Conservation (phyloP, 2,888 invertebrate species). For the Drosophila robusta region DNA sequence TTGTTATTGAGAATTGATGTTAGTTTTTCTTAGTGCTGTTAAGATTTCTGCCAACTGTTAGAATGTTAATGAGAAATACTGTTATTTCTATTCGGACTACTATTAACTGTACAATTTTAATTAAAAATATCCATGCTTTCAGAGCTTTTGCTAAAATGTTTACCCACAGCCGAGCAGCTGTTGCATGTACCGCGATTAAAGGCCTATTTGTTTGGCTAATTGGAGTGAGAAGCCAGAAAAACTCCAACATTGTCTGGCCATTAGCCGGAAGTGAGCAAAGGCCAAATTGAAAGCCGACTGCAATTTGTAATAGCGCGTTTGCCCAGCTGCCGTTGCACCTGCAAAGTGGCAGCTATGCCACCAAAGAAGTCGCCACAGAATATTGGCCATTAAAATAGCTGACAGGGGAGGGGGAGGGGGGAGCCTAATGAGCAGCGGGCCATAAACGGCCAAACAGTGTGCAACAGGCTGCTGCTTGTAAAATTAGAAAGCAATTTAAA, state of each 20-base stretch:
- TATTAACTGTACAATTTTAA: not conserved
- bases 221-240: slow-evolving; percentile 6
- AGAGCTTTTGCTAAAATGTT: not conserved
- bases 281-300: slow-evolving; percentile 46
- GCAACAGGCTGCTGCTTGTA: slow-evolving; percentile 45
- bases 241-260: slow-evolving; percentile 14
- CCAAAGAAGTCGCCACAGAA: slow-evolving; percentile 50
- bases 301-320: slow-evolving; percentile 57
- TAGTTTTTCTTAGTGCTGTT: not conserved
- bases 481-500: slow-evolving; percentile 81
- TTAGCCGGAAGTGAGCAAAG: slow-evolving; percentile 39
- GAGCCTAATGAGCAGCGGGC: slow-evolving; percentile 70
- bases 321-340: slow-evolving; percentile 55
- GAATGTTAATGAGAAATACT: not conserved
- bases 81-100: not conserved
- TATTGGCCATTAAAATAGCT: slow-evolving; percentile 59
- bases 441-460: slow-evolving; percentile 78
- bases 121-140: not conserved
- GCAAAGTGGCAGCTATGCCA: slow-evolving; percentile 58
- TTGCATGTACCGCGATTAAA: not conserved
- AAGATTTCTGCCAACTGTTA: not conserved
- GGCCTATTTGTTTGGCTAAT: slow-evolving; percentile 8
- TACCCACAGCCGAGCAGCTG: not conserved
- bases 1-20: too few species aligned
- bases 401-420: slow-evolving; percentile 7